Evolutionary conservation across 2,888 invertebrate genomes (phyloP).

Genomic region (Acrobasis consociella): DNA sequence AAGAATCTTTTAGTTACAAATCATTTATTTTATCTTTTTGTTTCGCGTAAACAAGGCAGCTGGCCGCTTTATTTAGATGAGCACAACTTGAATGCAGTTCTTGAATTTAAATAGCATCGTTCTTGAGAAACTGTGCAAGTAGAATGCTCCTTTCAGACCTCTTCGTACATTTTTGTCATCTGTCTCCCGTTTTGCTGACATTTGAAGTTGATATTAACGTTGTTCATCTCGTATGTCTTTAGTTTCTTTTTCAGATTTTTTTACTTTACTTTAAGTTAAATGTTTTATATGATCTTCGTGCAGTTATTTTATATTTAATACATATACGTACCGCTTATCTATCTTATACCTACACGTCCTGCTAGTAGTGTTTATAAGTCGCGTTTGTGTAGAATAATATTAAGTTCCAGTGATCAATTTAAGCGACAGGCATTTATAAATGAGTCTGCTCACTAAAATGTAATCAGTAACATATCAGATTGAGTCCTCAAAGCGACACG

Average conservation of each 20-base stretch:
- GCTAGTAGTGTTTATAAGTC: too few species aligned
- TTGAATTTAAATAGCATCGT: slow-evolving; percentile 66
- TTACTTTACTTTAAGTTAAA: background rate
- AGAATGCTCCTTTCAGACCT: slow-evolving; percentile 18
- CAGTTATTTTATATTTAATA: too few species aligned
- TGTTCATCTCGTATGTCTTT: background rate
- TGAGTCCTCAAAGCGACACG: slow-evolving; percentile 13
- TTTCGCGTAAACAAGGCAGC: slow-evolving; percentile 71
- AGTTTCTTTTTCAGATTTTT: background rate
- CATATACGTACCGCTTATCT: too few species aligned
- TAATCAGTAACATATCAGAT: slow-evolving; percentile 20
- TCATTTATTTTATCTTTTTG: slow-evolving; percentile 72
- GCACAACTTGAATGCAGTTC: slow-evolving; percentile 52
- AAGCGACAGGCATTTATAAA: background rate
- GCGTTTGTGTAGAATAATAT: too few species aligned
- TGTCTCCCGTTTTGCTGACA: slow-evolving; percentile 15
- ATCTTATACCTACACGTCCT: too few species aligned
- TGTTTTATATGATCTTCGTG: too few species aligned
- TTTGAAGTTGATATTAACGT: background rate
- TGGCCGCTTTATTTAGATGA: slow-evolving; percentile 75
- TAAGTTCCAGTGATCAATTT: background rate
- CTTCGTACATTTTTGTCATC: slow-evolving; percentile 20
- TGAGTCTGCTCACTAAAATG: slow-evolving; percentile 7
- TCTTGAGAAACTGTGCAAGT: slow-evolving; percentile 27
- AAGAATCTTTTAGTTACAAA: slow-evolving; percentile 73